These are phyloP conservation scores for Coelopa pilipes DNA, from an alignment of 2,888 invertebrate genomes.

Conservation along the genomic window DNA sequence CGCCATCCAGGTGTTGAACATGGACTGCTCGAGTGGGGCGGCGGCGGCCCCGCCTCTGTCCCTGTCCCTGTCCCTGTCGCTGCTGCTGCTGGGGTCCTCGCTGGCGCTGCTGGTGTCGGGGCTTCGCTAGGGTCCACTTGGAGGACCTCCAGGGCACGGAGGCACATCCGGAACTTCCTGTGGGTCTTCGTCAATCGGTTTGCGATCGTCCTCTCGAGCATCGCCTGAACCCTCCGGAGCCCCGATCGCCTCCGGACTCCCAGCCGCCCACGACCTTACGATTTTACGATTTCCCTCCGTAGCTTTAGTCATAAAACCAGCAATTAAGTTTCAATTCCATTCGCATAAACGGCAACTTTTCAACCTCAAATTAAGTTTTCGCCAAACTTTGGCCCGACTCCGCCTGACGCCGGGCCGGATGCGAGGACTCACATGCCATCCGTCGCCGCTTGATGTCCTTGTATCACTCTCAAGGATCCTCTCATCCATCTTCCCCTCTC, in stretches of 20 bases:
- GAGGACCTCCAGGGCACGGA: too few species aligned
- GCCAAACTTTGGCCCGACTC: conserved; percentile 22
- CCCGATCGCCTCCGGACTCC: too few species aligned
- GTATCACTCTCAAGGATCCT: conserved; percentile 32
- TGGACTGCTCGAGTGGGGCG: conserved; percentile 73
- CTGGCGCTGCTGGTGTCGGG: background rate
- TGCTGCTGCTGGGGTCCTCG: background rate
- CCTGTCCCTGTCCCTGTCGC: background rate
- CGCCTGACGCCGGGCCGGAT: background rate
- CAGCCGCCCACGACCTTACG: background rate
- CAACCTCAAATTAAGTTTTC: conserved; percentile 40
- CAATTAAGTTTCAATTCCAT: conserved; percentile 37
- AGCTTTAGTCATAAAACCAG: background rate
- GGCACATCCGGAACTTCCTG: too few species aligned
- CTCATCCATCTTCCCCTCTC: conserved; percentile 2
- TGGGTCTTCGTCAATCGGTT: too few species aligned
- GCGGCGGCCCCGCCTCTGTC: background rate
- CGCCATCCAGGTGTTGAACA: conserved; percentile 74
- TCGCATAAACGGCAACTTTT: conserved; percentile 35
- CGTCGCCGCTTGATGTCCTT: conserved; percentile 30
- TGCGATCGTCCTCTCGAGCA: too few species aligned
- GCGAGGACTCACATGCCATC: conserved; percentile 15
- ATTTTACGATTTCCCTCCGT: background rate
- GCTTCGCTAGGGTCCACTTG: too few species aligned
- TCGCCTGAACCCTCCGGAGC: too few species aligned